Base-by-base conservation (phyloP, 2,113 vertebrate genomes). In the Piaya cayana region DNA sequence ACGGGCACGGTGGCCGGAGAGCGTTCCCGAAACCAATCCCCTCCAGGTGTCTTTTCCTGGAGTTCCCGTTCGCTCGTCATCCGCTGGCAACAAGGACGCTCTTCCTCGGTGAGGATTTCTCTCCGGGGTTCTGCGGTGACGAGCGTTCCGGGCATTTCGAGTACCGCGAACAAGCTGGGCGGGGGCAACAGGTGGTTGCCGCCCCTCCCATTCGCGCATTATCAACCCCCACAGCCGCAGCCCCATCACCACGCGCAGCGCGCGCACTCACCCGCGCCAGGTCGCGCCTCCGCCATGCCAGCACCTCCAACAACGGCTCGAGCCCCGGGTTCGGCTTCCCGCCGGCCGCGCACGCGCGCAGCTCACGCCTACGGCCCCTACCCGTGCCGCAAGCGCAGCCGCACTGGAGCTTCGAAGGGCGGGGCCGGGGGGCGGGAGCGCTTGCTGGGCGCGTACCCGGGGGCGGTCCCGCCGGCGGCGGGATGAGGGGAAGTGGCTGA, bases 391-490 rank as follows among this genome's bases (percentile, higher is more conserved):
- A 7, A 21, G 18, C 72, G 86, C 94, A 90, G 68, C 10, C 88
- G 60, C 60, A 7, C 15, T 1, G 30, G 17, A 0, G 29, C 5
- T 2, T 8, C 42, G 8, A 15, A 25, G 15, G 3, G 14, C 11
- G 4, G 11, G 47, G 17, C 10, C 15, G 15, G 6, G 42, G 26
- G 32, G 4, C 3, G 22, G 32, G 50, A 11, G 50, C 12, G 25
- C 13, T 11, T 4, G 36, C 15, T 8, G 6, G 12, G 34, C 1
- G 22, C 2, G 56, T 4, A 36, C 5, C 12, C 7, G 2, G 14
- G 9, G 0, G 12, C 1, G 3, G 14, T 0, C 8, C 4, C 1
- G 8, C 0, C 0, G 43, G 7, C 3, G 3, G 8, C 2, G 5
- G 12, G 7, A 5, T 7, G 2, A 8, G 18, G 21, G 11, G 25